Conservation (phyloP, 2,888 invertebrate genomes). For the Scaptomyza tumidula region DNA sequence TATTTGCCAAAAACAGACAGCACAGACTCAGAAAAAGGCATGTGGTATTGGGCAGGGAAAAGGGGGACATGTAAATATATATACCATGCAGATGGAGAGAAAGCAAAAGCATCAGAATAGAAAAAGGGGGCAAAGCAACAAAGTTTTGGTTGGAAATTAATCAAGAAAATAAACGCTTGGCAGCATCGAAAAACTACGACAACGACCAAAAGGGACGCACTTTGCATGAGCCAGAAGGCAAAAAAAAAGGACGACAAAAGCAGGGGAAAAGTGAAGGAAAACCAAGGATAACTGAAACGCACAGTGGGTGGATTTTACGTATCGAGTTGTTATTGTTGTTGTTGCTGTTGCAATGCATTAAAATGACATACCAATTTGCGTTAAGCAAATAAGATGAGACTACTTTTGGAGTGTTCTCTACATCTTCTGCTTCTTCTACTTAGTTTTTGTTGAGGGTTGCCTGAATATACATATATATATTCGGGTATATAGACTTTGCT, state of each 20-base stretch:
- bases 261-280: not conserved
- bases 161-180: slow-evolving; percentile 79
- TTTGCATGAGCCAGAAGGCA: slow-evolving; percentile 20
- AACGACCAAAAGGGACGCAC: slow-evolving; percentile 44
- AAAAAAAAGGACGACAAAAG: not conserved
- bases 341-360: slow-evolving; percentile 73
- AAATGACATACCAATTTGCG: slow-evolving; percentile 79
- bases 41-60: not conserved
- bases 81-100: too few species aligned
- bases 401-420: slow-evolving; percentile 38
- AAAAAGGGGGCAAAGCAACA: slow-evolving; percentile 46
- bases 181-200: slow-evolving; percentile 53
- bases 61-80: slow-evolving; percentile 60
- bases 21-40: slow-evolving; percentile 22
- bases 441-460: slow-evolving; percentile 19
- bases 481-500: not conserved
- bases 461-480: not conserved
- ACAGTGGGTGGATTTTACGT: slow-evolving; percentile 33
- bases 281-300: slow-evolving; percentile 24
- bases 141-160: slow-evolving; percentile 77
- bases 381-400: slow-evolving; percentile 77
- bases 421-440: not conserved
- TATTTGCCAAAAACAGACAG: slow-evolving; percentile 75
- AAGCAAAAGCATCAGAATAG: not conserved
- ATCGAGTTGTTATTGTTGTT: slow-evolving; percentile 11